These are phyloP conservation scores for Catamblyrhynchus diadema DNA, from an alignment of 2,797 vertebrate species.

Conservation along the genomic window DNA sequence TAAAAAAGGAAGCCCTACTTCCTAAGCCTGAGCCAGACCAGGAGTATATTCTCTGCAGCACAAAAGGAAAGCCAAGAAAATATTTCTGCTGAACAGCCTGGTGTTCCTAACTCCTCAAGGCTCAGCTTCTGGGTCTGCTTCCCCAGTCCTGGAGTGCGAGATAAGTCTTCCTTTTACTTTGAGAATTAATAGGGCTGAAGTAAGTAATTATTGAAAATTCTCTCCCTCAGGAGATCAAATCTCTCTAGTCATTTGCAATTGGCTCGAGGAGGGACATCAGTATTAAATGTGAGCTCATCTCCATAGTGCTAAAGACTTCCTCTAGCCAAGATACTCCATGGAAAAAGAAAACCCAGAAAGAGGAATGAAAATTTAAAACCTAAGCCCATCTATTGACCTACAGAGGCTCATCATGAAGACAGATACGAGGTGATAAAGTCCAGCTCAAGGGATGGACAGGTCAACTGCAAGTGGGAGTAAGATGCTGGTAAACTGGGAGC, in stretches of 20 bases:
- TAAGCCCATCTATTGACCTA: background rate
- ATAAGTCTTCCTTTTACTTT: constrained; percentile 5
- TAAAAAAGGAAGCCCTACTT: background rate
- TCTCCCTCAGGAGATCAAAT: background rate
- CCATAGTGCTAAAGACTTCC: background rate
- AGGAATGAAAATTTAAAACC: background rate
- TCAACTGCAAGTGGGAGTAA: background rate
- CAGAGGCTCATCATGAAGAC: background rate
- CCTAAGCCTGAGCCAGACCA: background rate
- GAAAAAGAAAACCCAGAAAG: background rate
- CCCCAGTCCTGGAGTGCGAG: background rate
- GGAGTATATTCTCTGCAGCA: background rate
- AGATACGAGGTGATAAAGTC: background rate
- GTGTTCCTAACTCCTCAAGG: background rate
- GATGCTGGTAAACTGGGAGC: background rate
- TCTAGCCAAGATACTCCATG: background rate
- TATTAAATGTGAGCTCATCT: background rate
- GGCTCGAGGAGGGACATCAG: background rate
- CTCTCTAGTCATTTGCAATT: background rate
- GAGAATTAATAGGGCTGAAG: background rate
- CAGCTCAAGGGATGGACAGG: background rate
- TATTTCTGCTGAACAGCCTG: background rate
- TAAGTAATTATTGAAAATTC: constrained; percentile 12
- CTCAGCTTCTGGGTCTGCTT: background rate
- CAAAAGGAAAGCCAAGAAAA: background rate